Conservation (phyloP, 2,888 invertebrate genomes). For the Pedicia rivosa region DNA sequence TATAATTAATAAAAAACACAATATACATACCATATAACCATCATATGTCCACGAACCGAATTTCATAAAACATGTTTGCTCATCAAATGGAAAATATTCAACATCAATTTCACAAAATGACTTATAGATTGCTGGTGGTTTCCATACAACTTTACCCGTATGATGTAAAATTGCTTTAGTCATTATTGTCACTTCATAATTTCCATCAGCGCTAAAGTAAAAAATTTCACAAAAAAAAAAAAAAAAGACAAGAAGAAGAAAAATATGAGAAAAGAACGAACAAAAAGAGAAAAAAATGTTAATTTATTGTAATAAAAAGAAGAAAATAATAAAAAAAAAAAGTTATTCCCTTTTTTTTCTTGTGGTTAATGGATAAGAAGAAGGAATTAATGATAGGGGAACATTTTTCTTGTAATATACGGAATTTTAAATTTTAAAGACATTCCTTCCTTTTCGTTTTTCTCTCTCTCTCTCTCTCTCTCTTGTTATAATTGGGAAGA, state of each 20-base stretch:
- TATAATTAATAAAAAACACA: too few relatives aligned
- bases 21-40: conserved; percentile 76
- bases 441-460: too few relatives aligned
- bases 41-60: conserved; percentile 87
- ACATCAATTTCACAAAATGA: conserved; percentile 93
- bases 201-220: conserved; percentile 76
- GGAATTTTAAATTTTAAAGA: too few relatives aligned
- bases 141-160: conserved; percentile 89
- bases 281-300: conserved; percentile 1
- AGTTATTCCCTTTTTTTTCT: too few relatives aligned
- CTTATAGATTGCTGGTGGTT: conserved; percentile 97
- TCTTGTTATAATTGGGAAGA: too few relatives aligned
- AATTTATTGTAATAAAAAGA: neutral
- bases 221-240: too few relatives aligned
- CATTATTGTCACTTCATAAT: conserved; percentile 96
- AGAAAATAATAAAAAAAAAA: too few relatives aligned
- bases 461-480: too few relatives aligned
- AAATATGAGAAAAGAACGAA: conserved; percentile 4
- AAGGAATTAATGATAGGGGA: too few relatives aligned
- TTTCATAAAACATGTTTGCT: conserved; percentile 92
- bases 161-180: conserved; percentile 91
- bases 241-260: conserved; percentile 14
- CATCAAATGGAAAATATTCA: conserved; percentile 88
- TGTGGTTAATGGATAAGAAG: too few relatives aligned
- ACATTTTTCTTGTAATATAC: too few relatives aligned